Conservation (phyloP, 2,888 invertebrate genomes). For the Palloptera scutellata region DNA sequence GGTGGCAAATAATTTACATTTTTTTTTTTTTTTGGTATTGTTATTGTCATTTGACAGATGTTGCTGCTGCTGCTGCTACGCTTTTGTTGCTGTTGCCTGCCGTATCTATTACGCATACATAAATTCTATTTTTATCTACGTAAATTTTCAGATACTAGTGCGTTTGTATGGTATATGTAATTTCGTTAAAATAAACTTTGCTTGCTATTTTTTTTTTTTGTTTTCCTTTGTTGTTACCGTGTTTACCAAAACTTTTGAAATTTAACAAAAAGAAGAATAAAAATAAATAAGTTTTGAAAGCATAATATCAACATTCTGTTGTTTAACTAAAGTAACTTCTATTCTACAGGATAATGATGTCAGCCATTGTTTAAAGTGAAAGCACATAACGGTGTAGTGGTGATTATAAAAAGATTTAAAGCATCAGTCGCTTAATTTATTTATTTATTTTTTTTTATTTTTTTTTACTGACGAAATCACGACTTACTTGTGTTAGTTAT, state of each 20-base stretch:
- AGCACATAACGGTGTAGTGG: no score
- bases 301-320: no score
- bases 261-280: background rate
- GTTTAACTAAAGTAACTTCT: no score
- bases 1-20: background rate
- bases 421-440: no score
- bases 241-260: background rate
- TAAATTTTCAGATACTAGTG: background rate
- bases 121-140: background rate
- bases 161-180: no score
- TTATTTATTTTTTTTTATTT: no score
- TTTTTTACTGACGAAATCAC: no score
- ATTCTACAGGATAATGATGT: no score
- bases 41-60: constrained; percentile 2
- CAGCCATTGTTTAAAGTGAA: no score
- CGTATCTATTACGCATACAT: constrained; percentile 15
- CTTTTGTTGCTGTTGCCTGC: constrained; percentile 1
- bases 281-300: no score
- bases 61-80: background rate
- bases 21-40: background rate
- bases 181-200: background rate
- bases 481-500: no score
- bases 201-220: background rate
- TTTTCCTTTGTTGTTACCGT: background rate
- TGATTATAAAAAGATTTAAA: no score